Evolutionary conservation across 1,140 invertebrate species (phyloP).

Genomic region (Belonocnema kinseyi): DNA sequence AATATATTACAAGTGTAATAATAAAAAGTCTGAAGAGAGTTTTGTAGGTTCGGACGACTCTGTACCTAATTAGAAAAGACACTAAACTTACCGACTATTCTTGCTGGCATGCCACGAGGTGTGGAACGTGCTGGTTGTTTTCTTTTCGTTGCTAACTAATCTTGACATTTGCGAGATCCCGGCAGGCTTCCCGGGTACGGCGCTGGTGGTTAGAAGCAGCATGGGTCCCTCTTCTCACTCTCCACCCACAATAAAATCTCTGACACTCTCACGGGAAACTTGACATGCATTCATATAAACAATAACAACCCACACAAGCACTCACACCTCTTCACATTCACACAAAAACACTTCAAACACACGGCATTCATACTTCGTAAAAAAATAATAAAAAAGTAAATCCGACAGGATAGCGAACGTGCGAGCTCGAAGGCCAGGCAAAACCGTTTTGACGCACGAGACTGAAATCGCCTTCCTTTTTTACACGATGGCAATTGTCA

Average conservation of each 20-base stretch:
- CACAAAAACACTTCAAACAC: constrained; percentile 14
- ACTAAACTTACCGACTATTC: constrained; percentile 21
- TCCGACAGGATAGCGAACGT: constrained; percentile 1
- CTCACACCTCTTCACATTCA: background rate
- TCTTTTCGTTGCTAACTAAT: constrained; percentile 23
- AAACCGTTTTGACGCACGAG: background rate
- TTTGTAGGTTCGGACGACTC: background rate
- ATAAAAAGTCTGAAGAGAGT: background rate
- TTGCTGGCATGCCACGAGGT: background rate
- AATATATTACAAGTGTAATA: background rate
- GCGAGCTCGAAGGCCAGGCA: background rate
- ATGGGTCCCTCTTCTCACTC: constrained; percentile 18
- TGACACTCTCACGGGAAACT: background rate
- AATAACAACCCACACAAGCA: background rate
- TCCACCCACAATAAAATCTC: constrained; percentile 8
- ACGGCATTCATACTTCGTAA: constrained; percentile 22
- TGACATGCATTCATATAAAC: constrained; percentile 1
- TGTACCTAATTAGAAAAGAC: constrained; percentile 25
- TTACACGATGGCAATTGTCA: background rate
- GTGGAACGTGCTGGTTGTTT: constrained; percentile 8
- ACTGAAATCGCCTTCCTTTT: constrained; percentile 8
- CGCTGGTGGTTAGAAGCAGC: constrained; percentile 27
- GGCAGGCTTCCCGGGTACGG: constrained; percentile 28
- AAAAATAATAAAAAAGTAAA: constrained; percentile 2
- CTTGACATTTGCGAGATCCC: constrained; percentile 22